Conservation (phyloP, 2,113 vertebrate species). For the Anarhynchus alexandrinus region DNA sequence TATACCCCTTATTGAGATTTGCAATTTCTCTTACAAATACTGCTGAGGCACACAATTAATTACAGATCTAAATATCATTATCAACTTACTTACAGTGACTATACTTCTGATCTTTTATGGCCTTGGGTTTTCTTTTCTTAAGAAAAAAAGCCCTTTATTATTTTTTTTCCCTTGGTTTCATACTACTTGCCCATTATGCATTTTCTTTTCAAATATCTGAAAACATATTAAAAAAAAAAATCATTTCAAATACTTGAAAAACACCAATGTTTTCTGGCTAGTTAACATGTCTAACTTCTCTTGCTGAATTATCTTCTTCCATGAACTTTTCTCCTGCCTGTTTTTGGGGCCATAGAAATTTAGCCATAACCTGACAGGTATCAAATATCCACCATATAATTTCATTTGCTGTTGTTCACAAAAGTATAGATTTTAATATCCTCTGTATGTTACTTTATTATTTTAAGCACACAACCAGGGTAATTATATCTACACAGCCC, state of each 20-base stretch:
- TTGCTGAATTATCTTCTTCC: neutral
- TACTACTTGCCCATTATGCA: neutral
- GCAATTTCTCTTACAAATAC: neutral
- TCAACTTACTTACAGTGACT: neutral
- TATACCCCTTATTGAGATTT: neutral
- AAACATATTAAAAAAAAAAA: neutral
- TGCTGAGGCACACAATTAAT: neutral
- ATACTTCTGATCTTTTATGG: neutral
- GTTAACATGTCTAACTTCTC: neutral
- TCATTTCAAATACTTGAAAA: neutral
- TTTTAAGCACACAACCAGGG: neutral
- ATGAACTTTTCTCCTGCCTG: neutral
- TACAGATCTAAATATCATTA: neutral
- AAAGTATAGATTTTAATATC: neutral
- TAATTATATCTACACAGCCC: neutral
- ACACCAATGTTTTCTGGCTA: neutral
- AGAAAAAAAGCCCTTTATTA: fast-evolving
- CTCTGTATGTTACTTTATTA: neutral
- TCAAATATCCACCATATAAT: neutral
- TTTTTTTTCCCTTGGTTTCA: neutral
- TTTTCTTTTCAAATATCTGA: neutral
- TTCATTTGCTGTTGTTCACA: neutral
- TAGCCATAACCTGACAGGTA: neutral
- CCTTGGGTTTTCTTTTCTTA: neutral
- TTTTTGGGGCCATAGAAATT: neutral